Evolutionary conservation across 1,140 invertebrate genomes (phyloP).

Genomic region (Rhyzopertha dominica): DNA sequence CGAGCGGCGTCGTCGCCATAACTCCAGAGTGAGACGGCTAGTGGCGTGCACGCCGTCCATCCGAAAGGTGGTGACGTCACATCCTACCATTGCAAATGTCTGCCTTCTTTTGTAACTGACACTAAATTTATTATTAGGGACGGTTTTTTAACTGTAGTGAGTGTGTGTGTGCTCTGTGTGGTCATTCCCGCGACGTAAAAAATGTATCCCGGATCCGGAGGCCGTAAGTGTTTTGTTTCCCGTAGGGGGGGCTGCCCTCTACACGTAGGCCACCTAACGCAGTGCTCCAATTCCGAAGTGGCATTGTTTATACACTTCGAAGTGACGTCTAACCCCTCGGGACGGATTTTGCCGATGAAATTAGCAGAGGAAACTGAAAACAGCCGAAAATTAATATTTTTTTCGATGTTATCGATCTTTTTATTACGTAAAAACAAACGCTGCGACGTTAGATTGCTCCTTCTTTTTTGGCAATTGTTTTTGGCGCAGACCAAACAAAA

Average conservation of each 20-base stretch:
- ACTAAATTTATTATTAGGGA: conserved; percentile 38
- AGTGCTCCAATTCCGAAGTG: too few species aligned
- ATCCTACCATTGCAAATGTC: conserved; percentile 42
- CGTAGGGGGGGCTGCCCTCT: background rate
- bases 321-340: too few species aligned
- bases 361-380: background rate
- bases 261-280: conserved; percentile 1
- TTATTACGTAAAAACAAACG: too few species aligned
- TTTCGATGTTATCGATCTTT: too few species aligned
- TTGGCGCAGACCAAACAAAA: too few species aligned
- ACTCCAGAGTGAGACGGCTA: background rate
- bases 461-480: too few species aligned
- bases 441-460: too few species aligned
- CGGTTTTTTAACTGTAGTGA: conserved; percentile 39
- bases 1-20: too few species aligned
- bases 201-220: conserved; percentile 42
- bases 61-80: conserved; percentile 23
- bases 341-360: background rate
- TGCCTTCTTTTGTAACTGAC: conserved; percentile 38
- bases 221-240: conserved; percentile 37
- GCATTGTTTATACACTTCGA: too few species aligned
- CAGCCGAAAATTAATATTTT: too few species aligned
- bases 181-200: conserved; percentile 18
- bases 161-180: conserved; percentile 36
- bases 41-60: background rate